A percentile compares a stretch with the other conserved stretches of the same genome.
phyloP scores from a whole-genome alignment of 2,797 vertebrate species.

The Hippopotamyrus pictus region DNA sequence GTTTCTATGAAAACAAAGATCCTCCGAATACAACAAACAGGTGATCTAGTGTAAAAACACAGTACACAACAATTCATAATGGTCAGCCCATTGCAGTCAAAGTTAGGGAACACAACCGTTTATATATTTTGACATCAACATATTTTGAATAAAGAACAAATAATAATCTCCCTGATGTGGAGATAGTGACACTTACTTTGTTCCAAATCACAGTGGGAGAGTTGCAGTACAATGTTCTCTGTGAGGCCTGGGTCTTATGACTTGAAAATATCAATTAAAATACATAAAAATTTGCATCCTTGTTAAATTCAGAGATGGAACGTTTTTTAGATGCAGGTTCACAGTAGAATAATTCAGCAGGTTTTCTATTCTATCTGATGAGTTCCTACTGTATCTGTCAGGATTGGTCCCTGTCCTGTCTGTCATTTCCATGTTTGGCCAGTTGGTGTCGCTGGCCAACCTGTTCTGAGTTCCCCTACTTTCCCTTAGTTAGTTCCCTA shows the following conservation, averaged over 20 bases:
- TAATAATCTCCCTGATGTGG: not conserved
- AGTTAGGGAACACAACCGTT: not conserved
- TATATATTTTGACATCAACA: not conserved
- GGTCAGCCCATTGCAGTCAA: not conserved
- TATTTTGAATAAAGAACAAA: not conserved
- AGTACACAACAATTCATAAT: not conserved
- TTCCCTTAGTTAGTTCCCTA: not conserved
- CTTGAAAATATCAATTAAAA: not conserved
- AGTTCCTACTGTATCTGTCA: not conserved
- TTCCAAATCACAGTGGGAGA: not conserved
- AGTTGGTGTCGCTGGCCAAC: not conserved
- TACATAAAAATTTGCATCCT: not conserved
- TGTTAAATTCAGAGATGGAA: not conserved
- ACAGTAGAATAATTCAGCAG: not conserved
- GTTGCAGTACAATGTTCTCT: not conserved
- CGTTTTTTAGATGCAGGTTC: not conserved
- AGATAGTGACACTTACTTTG: not conserved
- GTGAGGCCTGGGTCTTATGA: not conserved
- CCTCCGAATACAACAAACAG: not conserved
- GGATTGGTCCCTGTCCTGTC: not conserved
- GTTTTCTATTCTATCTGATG: not conserved
- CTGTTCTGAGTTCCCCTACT: not conserved
- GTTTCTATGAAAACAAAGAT: not conserved
- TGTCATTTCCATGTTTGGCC: not conserved
- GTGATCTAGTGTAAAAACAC: not conserved